phyloP scores from a whole-genome alignment of 2,797 vertebrate species.

The Glossophaga mutica region DNA sequence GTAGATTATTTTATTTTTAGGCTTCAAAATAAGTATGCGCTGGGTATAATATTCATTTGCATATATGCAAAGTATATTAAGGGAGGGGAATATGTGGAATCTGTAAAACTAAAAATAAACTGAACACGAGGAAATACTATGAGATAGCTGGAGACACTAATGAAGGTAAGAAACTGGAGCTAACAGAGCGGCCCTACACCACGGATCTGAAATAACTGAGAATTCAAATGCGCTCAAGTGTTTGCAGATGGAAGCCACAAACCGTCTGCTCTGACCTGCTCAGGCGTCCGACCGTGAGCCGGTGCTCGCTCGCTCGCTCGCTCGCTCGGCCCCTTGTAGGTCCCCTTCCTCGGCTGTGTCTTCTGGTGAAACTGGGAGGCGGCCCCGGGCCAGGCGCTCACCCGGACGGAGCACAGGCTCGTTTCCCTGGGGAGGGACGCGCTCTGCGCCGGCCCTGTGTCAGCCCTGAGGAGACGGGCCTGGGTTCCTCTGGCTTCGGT shows the following conservation, averaged over 20 bases:
- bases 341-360: constrained; percentile 93
- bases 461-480: constrained; percentile 89
- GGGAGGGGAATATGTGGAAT: constrained; percentile 64
- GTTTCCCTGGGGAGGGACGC: neutral
- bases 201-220: neutral
- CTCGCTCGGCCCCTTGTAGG: constrained; percentile 90
- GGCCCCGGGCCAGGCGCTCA: neutral
- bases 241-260: neutral
- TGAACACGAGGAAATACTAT: constrained; percentile 72
- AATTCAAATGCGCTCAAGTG: neutral
- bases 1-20: neutral
- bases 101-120: constrained; percentile 60
- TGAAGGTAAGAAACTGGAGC: constrained; percentile 74
- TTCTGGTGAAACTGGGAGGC: constrained; percentile 87
- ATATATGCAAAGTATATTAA: constrained; percentile 44
- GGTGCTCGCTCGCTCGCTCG: constrained; percentile 74
- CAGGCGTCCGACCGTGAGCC: constrained; percentile 80
- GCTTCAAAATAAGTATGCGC: neutral
- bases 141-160: constrained; percentile 70
- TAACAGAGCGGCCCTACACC: constrained; percentile 76
- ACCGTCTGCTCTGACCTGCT: constrained; percentile 63
- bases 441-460: constrained; percentile 83
- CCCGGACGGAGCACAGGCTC: neutral
- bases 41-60: constrained; percentile 73
- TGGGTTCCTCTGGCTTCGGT: constrained; percentile 93